Conservation (phyloP, 2,113 vertebrate genomes). For the Martes martes region DNA sequence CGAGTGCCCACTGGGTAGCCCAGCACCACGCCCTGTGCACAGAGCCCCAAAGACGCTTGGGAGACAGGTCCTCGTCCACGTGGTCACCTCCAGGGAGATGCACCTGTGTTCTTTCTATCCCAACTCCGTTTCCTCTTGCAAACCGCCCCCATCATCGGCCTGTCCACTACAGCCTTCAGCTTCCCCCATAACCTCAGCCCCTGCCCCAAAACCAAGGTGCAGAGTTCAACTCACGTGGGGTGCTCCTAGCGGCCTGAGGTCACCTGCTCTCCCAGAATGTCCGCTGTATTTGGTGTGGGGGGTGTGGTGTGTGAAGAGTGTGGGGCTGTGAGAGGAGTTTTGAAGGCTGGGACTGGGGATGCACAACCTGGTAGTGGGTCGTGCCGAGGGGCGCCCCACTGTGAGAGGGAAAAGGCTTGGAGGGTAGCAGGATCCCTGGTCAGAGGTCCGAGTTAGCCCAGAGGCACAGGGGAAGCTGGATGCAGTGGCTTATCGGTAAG, state of each 20-base stretch:
- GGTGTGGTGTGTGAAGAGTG: background rate
- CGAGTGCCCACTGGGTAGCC: background rate
- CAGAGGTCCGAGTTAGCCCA: background rate
- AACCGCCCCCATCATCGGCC: too few species aligned
- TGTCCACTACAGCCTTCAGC: fast-evolving
- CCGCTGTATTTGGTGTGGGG: background rate
- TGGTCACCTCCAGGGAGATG: background rate
- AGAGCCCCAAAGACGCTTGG: background rate
- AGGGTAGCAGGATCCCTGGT: fast-evolving
- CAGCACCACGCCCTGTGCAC: fast-evolving
- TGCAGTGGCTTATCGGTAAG: background rate
- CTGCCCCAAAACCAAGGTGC: background rate
- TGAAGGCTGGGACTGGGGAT: background rate
- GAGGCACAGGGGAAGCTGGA: background rate
- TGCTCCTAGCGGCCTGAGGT: background rate
- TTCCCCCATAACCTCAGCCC: background rate
- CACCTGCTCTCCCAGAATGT: background rate
- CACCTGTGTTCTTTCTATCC: background rate
- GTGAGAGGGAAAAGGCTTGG: background rate
- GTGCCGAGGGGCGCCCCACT: background rate
- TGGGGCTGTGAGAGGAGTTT: background rate
- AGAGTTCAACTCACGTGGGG: background rate
- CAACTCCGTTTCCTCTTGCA: background rate
- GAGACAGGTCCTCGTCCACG: background rate
- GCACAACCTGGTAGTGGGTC: too few species aligned